A percentile compares a stretch with the other conserved stretches of the same genome.
Evolutionary conservation across 2,797 vertebrate genomes (phyloP).

Genomic region (Tokudaia muenninki): DNA sequence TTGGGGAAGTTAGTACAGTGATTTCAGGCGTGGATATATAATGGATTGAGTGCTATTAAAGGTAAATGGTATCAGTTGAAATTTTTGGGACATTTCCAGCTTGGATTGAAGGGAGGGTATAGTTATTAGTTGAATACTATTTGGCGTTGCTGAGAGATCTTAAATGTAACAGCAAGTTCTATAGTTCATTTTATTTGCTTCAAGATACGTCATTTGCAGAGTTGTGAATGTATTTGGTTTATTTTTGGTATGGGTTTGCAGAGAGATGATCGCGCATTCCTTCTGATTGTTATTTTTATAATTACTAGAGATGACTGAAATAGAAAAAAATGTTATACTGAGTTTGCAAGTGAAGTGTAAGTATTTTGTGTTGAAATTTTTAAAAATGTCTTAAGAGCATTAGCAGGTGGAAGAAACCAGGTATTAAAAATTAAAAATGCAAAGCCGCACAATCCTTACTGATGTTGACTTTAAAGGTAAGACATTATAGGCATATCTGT

Average conservation of each 20-base stretch:
- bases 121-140: constrained; percentile 14
- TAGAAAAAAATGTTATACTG: not conserved
- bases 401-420: not conserved
- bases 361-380: constrained; percentile 37
- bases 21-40: not conserved
- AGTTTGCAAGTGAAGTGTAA: constrained; percentile 30
- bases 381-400: not conserved
- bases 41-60: not conserved
- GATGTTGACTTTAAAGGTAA: constrained; percentile 34
- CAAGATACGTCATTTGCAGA: constrained; percentile 6
- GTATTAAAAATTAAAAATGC: constrained; percentile 46
- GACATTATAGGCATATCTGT: not conserved
- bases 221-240: constrained; percentile 60
- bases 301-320: constrained; percentile 48
- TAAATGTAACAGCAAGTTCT: not conserved
- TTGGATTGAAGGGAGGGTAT: constrained; percentile 19
- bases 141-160: not conserved
- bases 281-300: constrained; percentile 64
- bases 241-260: constrained; percentile 40
- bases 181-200: constrained; percentile 43
- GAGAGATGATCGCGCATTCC: constrained; percentile 5
- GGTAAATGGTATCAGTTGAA: not conserved
- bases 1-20: not conserved
- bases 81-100: constrained; percentile 10
- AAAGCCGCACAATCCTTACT: not conserved